Percentiles rank a stretch among this genome's conserved stretches.
phyloP scores from a whole-genome alignment of 2,888 invertebrate genomes.

The Tricholauxania praeusta region DNA sequence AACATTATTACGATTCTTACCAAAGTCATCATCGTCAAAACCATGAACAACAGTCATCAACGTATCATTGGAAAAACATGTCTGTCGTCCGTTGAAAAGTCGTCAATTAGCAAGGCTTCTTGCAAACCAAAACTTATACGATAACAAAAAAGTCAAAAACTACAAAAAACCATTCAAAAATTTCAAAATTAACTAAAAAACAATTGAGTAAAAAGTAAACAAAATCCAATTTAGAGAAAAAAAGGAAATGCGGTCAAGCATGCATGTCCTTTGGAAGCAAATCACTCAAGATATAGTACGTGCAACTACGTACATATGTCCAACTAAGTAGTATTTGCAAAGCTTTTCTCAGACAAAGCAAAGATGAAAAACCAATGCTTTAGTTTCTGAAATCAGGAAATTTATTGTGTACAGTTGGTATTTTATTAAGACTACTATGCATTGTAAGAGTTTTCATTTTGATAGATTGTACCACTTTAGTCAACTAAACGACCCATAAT shows the following conservation, averaged over 20 bases:
- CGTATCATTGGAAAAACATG: conserved; percentile 24
- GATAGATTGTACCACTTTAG: too few species aligned
- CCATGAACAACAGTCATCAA: background rate
- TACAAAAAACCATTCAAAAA: conserved; percentile 20
- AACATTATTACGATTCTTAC: background rate
- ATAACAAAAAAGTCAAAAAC: background rate
- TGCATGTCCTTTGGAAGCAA: background rate
- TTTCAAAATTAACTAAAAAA: conserved; percentile 27
- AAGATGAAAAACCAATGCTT: too few species aligned
- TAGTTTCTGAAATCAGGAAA: too few species aligned
- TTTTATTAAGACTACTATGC: too few species aligned
- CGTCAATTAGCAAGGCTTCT: conserved; percentile 24
- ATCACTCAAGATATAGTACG: too few species aligned
- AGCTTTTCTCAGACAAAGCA: too few species aligned
- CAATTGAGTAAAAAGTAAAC: background rate
- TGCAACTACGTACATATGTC: too few species aligned
- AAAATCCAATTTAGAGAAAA: background rate
- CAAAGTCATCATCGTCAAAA: background rate
- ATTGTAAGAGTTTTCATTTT: too few species aligned
- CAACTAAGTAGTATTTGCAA: too few species aligned
- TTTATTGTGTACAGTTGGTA: too few species aligned
- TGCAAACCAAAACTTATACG: background rate
- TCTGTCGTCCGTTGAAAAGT: conserved; percentile 19
- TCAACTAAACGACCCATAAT: too few species aligned
- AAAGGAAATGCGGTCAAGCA: conserved; percentile 1